phyloP scores from a whole-genome alignment of 2,888 invertebrate genomes.

The Abrostola triplasia region DNA sequence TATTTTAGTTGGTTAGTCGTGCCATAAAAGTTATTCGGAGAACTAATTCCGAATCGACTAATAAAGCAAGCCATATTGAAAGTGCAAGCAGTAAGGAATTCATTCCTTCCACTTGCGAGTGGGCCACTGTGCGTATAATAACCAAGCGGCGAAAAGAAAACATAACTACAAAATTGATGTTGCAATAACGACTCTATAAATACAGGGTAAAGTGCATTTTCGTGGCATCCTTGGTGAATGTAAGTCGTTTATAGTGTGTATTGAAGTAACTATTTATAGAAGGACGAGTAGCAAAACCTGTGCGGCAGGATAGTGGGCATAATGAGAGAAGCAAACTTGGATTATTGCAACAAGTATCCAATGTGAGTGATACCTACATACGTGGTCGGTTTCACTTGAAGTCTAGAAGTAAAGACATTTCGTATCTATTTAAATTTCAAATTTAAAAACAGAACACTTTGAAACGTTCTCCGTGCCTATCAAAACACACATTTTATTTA shows the following conservation, averaged over 20 bases:
- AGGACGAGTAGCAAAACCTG: constrained; percentile 82
- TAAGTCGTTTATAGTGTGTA: constrained; percentile 55
- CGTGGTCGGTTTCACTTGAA: constrained; percentile 18
- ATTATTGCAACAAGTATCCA: constrained; percentile 69
- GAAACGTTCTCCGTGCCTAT: too few relatives aligned
- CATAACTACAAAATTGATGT: constrained; percentile 26
- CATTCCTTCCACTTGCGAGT: constrained; percentile 80
- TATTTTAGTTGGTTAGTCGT: constrained; percentile 43
- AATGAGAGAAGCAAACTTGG: constrained; percentile 76
- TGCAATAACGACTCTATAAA: constrained; percentile 51
- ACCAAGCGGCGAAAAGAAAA: constrained; percentile 40
- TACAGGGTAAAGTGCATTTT: constrained; percentile 53
- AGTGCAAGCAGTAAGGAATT: constrained; percentile 84
- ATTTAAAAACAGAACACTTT: too few relatives aligned
- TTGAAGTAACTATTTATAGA: constrained; percentile 79
- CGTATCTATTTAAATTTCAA: too few relatives aligned
- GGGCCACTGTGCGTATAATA: constrained; percentile 72
- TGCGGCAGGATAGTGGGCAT: constrained; percentile 76
- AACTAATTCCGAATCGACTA: constrained; percentile 68
- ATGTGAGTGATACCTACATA: constrained; percentile 61
- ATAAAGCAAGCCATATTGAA: constrained; percentile 77
- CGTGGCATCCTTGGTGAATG: background rate
- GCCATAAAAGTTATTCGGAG: constrained; percentile 59
- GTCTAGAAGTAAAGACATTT: constrained; percentile 6
- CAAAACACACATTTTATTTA: too few relatives aligned